Conservation (phyloP, 2,888 invertebrate genomes). For the Ellobium chinense region DNA sequence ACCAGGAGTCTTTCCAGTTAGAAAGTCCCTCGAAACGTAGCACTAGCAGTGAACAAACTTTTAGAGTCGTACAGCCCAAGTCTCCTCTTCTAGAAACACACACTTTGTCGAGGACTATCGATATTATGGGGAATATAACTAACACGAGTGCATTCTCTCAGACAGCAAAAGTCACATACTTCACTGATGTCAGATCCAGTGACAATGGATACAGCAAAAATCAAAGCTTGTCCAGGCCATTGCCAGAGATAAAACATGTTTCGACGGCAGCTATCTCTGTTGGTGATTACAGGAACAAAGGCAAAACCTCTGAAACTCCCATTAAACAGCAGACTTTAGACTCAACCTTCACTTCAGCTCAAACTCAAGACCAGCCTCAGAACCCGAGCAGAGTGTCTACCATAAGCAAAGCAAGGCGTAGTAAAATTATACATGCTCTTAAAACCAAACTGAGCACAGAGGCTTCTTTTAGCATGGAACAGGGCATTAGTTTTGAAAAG, state of each 20-base stretch:
- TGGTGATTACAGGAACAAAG: conserved; percentile 16
- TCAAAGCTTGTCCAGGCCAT: too few species aligned
- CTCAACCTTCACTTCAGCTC: too few species aligned
- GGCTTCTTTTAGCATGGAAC: neutral
- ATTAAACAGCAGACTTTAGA: too few species aligned
- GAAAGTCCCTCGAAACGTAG: neutral
- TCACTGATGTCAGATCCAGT: neutral
- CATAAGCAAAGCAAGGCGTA: neutral
- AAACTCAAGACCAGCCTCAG: neutral
- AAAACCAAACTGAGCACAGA: neutral
- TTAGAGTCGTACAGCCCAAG: neutral
- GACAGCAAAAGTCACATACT: neutral
- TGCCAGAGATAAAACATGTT: neutral
- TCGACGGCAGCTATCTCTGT: neutral
- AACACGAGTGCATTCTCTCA: neutral
- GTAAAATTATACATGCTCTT: neutral
- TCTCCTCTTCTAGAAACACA: neutral
- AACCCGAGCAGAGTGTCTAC: too few species aligned
- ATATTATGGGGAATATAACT: neutral
- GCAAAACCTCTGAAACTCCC: neutral
- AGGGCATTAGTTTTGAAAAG: too few species aligned
- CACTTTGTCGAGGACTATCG: neutral
- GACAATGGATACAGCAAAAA: neutral
- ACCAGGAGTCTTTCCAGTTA: neutral
- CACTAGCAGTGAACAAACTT: neutral